Evolutionary conservation across 2,888 invertebrate species (phyloP).

Genomic region (Sphaerolaimus hirsutus): DNA sequence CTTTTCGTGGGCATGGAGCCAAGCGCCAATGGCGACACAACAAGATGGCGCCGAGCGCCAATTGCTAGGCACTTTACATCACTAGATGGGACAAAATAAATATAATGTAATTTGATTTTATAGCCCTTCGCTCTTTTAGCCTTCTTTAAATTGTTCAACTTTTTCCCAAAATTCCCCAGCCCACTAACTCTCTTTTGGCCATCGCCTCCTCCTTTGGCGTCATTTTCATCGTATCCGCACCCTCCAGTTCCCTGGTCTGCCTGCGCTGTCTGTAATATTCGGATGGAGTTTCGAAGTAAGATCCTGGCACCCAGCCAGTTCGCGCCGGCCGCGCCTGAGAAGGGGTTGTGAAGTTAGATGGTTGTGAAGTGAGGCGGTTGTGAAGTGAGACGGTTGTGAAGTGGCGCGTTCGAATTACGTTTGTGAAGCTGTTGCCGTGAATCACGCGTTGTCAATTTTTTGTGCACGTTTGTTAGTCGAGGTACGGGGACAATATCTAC

Average conservation of each 20-base stretch:
- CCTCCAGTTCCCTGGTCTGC: slow-evolving; percentile 14
- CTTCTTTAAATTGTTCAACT: too few relatives aligned
- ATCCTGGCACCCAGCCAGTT: slow-evolving; percentile 23
- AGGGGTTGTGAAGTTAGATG: background rate
- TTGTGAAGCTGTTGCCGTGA: background rate
- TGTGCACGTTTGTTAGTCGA: too few relatives aligned
- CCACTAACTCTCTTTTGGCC: slow-evolving; percentile 27
- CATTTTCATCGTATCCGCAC: slow-evolving; percentile 10
- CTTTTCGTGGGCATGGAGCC: too few relatives aligned
- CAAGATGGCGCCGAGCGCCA: too few relatives aligned
- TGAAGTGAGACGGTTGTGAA: background rate
- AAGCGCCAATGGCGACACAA: too few relatives aligned
- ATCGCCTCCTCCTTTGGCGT: slow-evolving; percentile 28
- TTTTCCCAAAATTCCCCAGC: too few relatives aligned
- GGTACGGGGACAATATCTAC: too few relatives aligned
- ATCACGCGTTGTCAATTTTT: background rate
- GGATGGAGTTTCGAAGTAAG: slow-evolving; percentile 23
- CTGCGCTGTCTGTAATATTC: slow-evolving; percentile 22
- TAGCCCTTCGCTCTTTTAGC: too few relatives aligned
- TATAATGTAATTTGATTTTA: too few relatives aligned
- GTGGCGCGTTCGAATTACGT: background rate
- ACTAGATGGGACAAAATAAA: too few relatives aligned
- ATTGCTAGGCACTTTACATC: too few relatives aligned
- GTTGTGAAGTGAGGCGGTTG: too few relatives aligned
- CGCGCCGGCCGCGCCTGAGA: slow-evolving; percentile 20